These are phyloP conservation scores for Mythimna vitellina DNA, from an alignment of 2,888 invertebrate species.

Conservation along the genomic window DNA sequence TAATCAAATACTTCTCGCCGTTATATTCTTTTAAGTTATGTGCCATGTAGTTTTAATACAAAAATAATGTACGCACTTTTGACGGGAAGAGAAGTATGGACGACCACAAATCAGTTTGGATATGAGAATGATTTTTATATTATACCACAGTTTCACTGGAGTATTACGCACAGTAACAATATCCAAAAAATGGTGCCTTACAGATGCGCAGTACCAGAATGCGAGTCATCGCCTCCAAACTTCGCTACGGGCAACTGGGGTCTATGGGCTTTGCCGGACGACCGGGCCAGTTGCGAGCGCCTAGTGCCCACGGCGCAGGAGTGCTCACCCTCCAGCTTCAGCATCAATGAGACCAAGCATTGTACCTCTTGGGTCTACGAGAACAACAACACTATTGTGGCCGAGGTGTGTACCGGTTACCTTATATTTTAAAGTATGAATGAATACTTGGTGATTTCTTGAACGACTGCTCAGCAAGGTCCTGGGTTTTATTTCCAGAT, in stretches of 20 bases:
- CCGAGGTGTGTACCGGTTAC: constrained; percentile 71
- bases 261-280: constrained; percentile 79
- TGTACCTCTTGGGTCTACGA: constrained; percentile 83
- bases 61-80: too few relatives aligned
- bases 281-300: constrained; percentile 76
- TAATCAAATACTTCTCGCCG: too few relatives aligned
- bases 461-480: neutral
- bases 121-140: too few relatives aligned
- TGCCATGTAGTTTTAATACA: too few relatives aligned
- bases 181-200: neutral
- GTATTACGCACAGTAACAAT: too few relatives aligned
- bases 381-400: constrained; percentile 79
- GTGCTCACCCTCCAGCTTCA: constrained; percentile 78
- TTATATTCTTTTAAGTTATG: too few relatives aligned
- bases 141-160: too few relatives aligned
- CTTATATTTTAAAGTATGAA: neutral
- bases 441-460: neutral
- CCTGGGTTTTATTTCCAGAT: neutral
- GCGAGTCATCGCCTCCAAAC: constrained; percentile 77
- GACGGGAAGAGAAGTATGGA: too few relatives aligned
- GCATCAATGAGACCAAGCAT: constrained; percentile 69
- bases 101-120: too few relatives aligned
- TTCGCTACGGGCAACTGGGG: constrained; percentile 79
- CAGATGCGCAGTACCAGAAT: constrained; percentile 86
- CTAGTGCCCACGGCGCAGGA: constrained; percentile 66